Base-by-base conservation (phyloP, 2,797 vertebrate species). In the Paguma larvata region DNA sequence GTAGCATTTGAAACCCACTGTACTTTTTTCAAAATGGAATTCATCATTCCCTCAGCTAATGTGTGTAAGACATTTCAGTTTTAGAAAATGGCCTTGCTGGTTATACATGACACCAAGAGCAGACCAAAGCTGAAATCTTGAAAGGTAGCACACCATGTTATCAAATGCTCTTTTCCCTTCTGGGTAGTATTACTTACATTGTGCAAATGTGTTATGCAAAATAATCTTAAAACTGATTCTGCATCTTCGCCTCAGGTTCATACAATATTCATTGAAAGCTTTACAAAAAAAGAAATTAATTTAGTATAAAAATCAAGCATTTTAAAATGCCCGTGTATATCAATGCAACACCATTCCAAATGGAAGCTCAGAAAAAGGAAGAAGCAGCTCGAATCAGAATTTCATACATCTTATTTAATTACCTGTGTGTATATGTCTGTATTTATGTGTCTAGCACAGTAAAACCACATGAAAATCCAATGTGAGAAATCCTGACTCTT, bases 201-300 rank as follows among this genome's bases (percentile, higher is more conserved):
- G 97, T 97, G 91, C 88, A 98, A 98, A 98, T 98, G 87, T 82
- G 98, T 97, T 98, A 98, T 98, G 97, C 98, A 98, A 98, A 99
- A 97, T 96, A 98, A 97, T 84, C 97, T 98, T 97, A 98, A 97
- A 98, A 97, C 87, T 96, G 93, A 98, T 97, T 97, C 97, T 98
- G 85, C 96, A 97, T 98, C 98, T 98, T 98, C 83, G 97, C 98
- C 97, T 95, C 97, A 89, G 97, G 97, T 98, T 98, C 97, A 95
- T 97, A 97, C 90, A 98, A 97, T 97, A 98, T 97, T 98, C 98
- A 98, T 96, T 95, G 97, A 90, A 85, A 98, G 93, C 96, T 96
- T 97, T 21, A 98, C 82, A 97, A 97, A 97, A 98, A 94, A 91
- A 97, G 72, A 87, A 98, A 97, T 94, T 98, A 98, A 98, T 98